phyloP scores from a whole-genome alignment of 1,140 invertebrate genomes.

The Ceratosolen solmsi region DNA sequence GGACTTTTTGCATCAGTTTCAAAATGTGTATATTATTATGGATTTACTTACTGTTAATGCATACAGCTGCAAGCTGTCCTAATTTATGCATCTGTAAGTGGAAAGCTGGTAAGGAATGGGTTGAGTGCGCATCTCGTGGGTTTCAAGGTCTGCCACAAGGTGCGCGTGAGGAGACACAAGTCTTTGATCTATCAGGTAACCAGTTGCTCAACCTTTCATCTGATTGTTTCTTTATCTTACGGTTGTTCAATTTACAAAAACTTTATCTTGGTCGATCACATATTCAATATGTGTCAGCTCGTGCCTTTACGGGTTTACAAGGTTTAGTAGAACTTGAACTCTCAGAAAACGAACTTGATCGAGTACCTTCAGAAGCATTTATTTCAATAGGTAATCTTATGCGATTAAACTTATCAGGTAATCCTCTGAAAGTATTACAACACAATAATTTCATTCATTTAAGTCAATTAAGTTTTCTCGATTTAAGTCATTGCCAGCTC shows the following conservation, averaged over 20 bases:
- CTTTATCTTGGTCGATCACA: conserved; percentile 86
- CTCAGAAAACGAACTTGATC: conserved; percentile 84
- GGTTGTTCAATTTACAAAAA: conserved; percentile 89
- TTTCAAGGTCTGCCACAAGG: conserved; percentile 85
- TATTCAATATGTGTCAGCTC: conserved; percentile 83
- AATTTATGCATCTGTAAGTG: conserved; percentile 88
- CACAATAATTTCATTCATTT: conserved; percentile 85
- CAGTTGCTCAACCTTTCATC: conserved; percentile 82
- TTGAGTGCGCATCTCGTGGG: conserved; percentile 86
- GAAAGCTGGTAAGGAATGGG: conserved; percentile 92
- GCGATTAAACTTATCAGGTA: conserved; percentile 85
- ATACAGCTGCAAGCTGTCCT: conserved; percentile 77
- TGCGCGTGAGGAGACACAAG: conserved; percentile 90
- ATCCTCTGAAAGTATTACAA: conserved; percentile 83
- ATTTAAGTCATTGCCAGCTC: conserved; percentile 86
- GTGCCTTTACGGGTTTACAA: conserved; percentile 86
- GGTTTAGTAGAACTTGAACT: conserved; percentile 93
- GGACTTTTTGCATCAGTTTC: background rate
- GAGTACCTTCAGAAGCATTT: conserved; percentile 85
- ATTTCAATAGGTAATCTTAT: conserved; percentile 84
- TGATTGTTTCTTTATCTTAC: conserved; percentile 84
- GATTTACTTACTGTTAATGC: background rate
- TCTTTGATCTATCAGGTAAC: conserved; percentile 88
- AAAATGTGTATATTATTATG: background rate
- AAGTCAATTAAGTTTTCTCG: conserved; percentile 83